Evolutionary conservation across 2,888 invertebrate species (phyloP).

Genomic region (Acanthosepion esculentum): DNA sequence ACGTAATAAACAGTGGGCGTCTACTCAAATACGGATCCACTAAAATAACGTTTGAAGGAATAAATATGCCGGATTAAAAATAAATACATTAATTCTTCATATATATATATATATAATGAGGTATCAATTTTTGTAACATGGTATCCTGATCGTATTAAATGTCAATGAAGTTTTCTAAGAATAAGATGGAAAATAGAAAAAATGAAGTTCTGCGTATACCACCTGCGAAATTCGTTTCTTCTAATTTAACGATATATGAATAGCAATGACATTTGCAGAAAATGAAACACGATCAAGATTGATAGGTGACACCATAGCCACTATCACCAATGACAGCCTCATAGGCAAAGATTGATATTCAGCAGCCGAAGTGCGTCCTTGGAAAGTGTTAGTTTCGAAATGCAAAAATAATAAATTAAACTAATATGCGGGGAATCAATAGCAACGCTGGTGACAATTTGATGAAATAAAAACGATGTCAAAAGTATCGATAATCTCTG

Average conservation of each 20-base stretch:
- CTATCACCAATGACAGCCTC: background rate
- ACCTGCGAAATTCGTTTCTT: background rate
- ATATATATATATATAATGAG: no score
- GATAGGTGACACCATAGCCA: background rate
- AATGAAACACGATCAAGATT: background rate
- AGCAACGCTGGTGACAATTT: background rate
- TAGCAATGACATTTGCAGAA: background rate
- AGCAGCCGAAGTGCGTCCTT: background rate
- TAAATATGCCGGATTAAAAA: no score
- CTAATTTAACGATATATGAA: background rate
- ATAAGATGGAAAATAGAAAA: background rate
- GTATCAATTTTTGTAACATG: no score
- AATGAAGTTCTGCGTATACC: background rate
- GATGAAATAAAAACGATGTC: background rate
- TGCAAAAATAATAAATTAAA: background rate
- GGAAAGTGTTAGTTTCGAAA: background rate
- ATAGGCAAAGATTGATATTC: background rate
- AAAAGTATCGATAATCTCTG: background rate
- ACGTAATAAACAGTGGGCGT: no score
- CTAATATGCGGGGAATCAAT: background rate
- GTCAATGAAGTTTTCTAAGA: no score
- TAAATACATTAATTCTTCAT: no score
- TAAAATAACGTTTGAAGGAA: no score
- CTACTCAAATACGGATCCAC: no score
- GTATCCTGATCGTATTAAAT: no score